Conservation (phyloP, 1,140 invertebrate species). For the Latrodectus geometricus region DNA sequence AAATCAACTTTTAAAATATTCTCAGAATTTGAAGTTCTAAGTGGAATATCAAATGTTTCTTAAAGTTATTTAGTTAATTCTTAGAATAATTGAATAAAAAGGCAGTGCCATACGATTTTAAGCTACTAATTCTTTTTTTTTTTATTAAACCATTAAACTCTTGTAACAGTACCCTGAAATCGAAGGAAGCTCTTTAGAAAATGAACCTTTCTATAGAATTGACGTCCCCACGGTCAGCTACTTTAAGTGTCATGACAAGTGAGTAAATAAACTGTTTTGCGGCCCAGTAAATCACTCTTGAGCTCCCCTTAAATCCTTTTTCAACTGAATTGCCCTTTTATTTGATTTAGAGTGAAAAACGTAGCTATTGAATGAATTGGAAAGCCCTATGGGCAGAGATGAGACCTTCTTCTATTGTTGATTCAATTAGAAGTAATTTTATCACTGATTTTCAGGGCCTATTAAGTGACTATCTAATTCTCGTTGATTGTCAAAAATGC, state of each 20-base stretch:
- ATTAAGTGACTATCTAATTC: background rate
- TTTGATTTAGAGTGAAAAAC: slow-evolving; percentile 31
- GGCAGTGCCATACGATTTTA: background rate
- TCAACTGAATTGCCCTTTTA: slow-evolving; percentile 14
- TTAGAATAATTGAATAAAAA: background rate
- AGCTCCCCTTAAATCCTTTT: slow-evolving; percentile 26
- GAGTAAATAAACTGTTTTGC: slow-evolving; percentile 60
- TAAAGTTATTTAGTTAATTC: background rate
- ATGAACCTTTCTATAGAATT: background rate
- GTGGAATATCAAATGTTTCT: no score
- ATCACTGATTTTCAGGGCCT: background rate
- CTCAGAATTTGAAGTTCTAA: no score
- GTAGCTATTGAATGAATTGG: slow-evolving; percentile 15
- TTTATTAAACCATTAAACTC: background rate
- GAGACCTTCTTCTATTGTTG: background rate
- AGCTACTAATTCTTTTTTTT: background rate
- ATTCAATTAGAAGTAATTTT: background rate
- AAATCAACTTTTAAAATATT: no score
- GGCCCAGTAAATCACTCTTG: slow-evolving; percentile 55
- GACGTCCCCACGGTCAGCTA: slow-evolving; percentile 7
- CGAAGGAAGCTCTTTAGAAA: no score
- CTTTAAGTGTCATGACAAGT: slow-evolving; percentile 35
- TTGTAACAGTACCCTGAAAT: background rate
- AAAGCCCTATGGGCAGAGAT: slow-evolving; percentile 15
- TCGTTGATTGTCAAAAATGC: no score